Base-by-base conservation (phyloP, 2,888 invertebrate species). In the Eugnorisma glareosa region DNA sequence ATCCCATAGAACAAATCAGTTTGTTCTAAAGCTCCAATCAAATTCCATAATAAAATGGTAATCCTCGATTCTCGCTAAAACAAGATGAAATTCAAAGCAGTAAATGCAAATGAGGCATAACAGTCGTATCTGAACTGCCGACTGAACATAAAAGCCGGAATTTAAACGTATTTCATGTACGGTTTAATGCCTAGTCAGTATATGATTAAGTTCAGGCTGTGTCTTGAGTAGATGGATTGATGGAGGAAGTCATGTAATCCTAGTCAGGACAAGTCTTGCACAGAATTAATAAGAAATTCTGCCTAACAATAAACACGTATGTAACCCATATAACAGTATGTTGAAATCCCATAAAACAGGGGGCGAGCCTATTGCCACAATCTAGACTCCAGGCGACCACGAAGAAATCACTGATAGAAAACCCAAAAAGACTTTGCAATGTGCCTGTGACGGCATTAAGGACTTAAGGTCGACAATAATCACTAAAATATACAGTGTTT, bases 31-130 rank as follows among this genome's bases (percentile, higher is more conserved):
- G 48, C 54, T 83, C 24, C 45, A 70, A 75, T 78, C 59, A 67
- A 86, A 66, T 43, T 61, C 64, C 57, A 77, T 71, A 35, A 67
- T 75, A 61, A 70, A 78, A 82, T 61, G 2, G 28, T 71, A 73
- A 75, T 68, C 40, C 59, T 61, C 48, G n/a, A 81, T 72, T 74
- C 40, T 63, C 59, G 45, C 57, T 77, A 63, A 66, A 75, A 67
- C 72, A 61, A 75, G 69, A 78, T 64, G 74, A 75, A 82, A 78
- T 82, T 75, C 37, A 67, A 67, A 75, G 83, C 75, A 67, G 78
- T 79, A 68, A 79, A 86, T 75, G 73, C 35, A 86, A 86, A 84
- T 86, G 70, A 73, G 24, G 18, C 37, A 43, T 24, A 70, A 48
- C 37, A 68, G 51, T 64, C 63, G 59, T 40, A 74, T 57, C 45